These are phyloP conservation scores for Prunella strophiata DNA, from an alignment of 2,797 vertebrate species.

Conservation along the genomic window DNA sequence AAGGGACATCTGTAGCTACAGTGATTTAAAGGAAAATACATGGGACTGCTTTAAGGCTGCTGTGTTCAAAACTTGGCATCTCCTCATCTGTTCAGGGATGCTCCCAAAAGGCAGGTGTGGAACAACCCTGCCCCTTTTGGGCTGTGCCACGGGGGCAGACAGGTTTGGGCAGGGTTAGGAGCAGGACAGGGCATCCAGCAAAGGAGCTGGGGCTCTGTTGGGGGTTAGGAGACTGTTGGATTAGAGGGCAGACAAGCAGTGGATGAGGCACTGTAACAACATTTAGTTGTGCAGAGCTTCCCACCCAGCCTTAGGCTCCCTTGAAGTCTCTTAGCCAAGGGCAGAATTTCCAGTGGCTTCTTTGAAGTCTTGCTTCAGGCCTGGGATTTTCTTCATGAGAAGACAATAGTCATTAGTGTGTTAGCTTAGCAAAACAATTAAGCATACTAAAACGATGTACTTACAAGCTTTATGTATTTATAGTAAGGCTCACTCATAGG, in stretches of 20 bases:
- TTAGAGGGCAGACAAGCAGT: neutral
- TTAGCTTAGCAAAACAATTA: neutral
- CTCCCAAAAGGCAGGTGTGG: neutral
- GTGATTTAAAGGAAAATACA: neutral
- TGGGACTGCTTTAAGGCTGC: fast-evolving
- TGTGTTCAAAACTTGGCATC: neutral
- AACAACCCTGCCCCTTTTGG: neutral
- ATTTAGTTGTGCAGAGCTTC: neutral
- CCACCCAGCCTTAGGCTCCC: neutral
- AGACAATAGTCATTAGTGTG: neutral
- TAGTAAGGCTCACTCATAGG: neutral
- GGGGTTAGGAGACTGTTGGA: neutral
- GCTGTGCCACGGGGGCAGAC: neutral
- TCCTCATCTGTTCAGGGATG: neutral
- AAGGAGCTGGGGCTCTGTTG: neutral
- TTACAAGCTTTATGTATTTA: neutral
- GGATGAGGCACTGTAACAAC: neutral
- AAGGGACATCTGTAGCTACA: neutral
- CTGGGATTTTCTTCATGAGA: neutral
- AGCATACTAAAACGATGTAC: neutral
- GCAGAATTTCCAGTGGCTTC: neutral
- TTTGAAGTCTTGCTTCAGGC: neutral
- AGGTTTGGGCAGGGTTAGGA: neutral
- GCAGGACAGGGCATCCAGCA: neutral
- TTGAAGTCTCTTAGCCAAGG: neutral